These are phyloP conservation scores for Tachuris rubrigastra DNA, from an alignment of 2,113 vertebrate species.

Conservation along the genomic window DNA sequence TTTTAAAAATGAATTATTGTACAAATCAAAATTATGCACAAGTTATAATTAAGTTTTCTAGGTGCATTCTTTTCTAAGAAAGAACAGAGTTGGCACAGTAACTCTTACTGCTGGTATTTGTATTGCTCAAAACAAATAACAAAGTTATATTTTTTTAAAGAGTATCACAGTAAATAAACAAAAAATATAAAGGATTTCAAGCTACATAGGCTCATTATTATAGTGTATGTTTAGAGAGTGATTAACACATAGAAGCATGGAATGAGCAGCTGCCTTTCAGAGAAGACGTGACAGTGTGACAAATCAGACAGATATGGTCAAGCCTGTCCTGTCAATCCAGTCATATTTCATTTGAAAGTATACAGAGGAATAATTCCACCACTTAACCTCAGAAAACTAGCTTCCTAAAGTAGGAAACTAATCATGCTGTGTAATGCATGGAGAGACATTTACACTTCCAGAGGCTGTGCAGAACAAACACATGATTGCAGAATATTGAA, in stretches of 20 bases:
- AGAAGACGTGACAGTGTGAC: neutral
- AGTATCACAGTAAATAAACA: conserved; percentile 35
- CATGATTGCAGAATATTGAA: neutral
- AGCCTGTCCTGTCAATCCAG: neutral
- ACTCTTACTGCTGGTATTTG: neutral
- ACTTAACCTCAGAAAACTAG: neutral
- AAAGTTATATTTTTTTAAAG: conserved; percentile 35
- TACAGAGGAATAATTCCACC: neutral
- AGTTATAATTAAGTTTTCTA: neutral
- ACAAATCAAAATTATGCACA: neutral
- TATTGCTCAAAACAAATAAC: neutral
- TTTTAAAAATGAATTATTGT: neutral
- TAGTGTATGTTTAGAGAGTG: neutral
- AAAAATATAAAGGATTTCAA: conserved; percentile 34
- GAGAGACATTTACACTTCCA: neutral
- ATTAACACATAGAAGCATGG: neutral
- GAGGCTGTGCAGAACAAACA: neutral
- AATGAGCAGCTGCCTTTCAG: conserved; percentile 38
- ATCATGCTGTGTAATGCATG: neutral
- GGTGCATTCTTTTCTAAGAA: neutral
- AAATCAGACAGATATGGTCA: neutral
- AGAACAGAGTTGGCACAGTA: neutral
- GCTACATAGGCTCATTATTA: neutral
- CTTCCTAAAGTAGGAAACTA: neutral
- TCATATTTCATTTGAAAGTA: neutral